Evolutionary conservation across 2,888 invertebrate genomes (phyloP), one percentile per base, ranked within the genome.

Genomic region (Dasysyrphus albostriatus): DNA sequence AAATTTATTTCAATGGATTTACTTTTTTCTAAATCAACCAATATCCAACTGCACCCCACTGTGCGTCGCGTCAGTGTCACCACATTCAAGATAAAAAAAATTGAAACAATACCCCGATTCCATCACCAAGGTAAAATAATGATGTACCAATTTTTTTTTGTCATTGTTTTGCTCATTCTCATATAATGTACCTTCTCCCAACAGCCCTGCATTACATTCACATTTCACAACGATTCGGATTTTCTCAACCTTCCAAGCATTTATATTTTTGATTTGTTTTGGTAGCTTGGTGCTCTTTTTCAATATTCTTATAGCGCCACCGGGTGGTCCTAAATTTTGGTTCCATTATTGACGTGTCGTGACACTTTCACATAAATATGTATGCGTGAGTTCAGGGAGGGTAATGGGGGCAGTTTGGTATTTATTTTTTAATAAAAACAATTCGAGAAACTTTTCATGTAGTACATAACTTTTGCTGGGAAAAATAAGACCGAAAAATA

Each of bases 221-320:
- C 51, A 51, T 14, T n/a, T n/a, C n/a, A n/a, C n/a, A n/a, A n/a
- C 24, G 12, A 54, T 29, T 29, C 12, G 14, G 3, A 29, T 54
- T 54, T 54, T 49, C 10, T 49, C 49, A 49, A 49, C 49, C 3
- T 19, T 10, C 1, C 47, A n/a, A 16, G n/a, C 42, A 5, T 37
- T 44, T 44, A 32, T 44, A 24, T 24, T 24, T 24, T 24, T 24
- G 24, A n/a, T n/a, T 5, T 16, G 2, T 51, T 51, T 6, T 24
- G 24, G 19, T 51, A 29, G 29, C 24, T 51, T 12, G 12, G 29
- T 54, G 54, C 54, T 54, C 54, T 54, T 54, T 54, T 54, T 6
- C 29, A 29, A 54, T 54, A 6, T 54, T 54, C 54, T 14, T 29
- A 29, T 7, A 54, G 24, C 29, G 24, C 51, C 51, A 54, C 29